Conservation (phyloP, 1,140 invertebrate genomes). For the Telenomus remus region DNA sequence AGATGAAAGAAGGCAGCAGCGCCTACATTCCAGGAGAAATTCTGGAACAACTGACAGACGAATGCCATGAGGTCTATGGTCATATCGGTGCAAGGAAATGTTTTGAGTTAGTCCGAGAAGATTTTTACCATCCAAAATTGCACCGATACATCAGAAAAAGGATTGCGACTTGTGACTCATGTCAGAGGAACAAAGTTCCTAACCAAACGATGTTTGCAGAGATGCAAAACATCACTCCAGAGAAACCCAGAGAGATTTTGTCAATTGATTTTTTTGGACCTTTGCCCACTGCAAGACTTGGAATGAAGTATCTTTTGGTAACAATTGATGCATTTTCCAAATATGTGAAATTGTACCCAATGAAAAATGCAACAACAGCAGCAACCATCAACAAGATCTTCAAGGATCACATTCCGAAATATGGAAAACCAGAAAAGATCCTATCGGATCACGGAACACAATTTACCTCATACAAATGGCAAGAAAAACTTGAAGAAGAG, state of each 20-base stretch:
- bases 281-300: constrained; percentile 42
- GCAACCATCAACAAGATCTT: constrained; percentile 36
- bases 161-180: constrained; percentile 43
- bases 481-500: constrained; percentile 5
- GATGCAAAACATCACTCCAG: constrained; percentile 27
- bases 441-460: constrained; percentile 50
- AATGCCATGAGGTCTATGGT: constrained; percentile 58
- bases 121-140: constrained; percentile 55
- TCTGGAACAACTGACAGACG: neutral
- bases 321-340: constrained; percentile 63
- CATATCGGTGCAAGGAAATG: constrained; percentile 62
- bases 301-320: constrained; percentile 58
- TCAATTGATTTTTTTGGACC: constrained; percentile 63
- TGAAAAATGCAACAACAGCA: constrained; percentile 54
- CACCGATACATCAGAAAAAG: constrained; percentile 23
- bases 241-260: constrained; percentile 56
- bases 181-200: constrained; percentile 37
- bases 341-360: constrained; percentile 61
- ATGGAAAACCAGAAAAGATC: constrained; percentile 32
- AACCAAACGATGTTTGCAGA: constrained; percentile 7
- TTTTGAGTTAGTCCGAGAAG: constrained; percentile 47
- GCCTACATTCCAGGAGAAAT: neutral
- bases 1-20: neutral
- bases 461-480: constrained; percentile 19
- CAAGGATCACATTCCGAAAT: constrained; percentile 37